Percentiles rank a stretch among this genome's conserved stretches.
phyloP scores from a whole-genome alignment of 2,888 invertebrate genomes.

The Hermaeophaga mercurialis region DNA sequence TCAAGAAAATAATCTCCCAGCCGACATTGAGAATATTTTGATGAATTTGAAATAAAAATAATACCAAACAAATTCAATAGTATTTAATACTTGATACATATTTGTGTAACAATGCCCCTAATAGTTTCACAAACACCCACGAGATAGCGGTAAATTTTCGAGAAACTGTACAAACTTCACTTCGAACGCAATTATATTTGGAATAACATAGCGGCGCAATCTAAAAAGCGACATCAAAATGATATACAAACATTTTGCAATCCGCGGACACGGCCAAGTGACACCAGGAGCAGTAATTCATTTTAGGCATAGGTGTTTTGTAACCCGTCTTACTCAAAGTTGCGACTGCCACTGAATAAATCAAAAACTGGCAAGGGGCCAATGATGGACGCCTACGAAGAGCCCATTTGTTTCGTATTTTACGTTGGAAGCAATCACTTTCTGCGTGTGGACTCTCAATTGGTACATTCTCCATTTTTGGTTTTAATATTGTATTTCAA shows the following conservation, averaged over 20 bases:
- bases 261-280: constrained; percentile 53
- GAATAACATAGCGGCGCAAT: constrained; percentile 47
- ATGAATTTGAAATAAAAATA: too few relatives aligned
- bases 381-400: constrained; percentile 40
- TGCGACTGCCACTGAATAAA: constrained; percentile 52
- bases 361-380: constrained; percentile 50
- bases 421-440: constrained; percentile 27
- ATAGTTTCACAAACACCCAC: constrained; percentile 20
- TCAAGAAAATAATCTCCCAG: too few relatives aligned
- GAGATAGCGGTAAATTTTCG: constrained; percentile 24
- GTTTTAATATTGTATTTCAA: too few relatives aligned
- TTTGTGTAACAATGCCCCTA: too few relatives aligned
- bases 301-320: constrained; percentile 52
- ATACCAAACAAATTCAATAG: too few relatives aligned
- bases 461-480: constrained; percentile 7
- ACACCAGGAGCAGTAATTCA: constrained; percentile 53
- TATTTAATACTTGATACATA: too few relatives aligned
- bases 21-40: too few relatives aligned
- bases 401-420: constrained; percentile 31
- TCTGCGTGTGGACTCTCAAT: constrained; percentile 16
- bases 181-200: constrained; percentile 51
- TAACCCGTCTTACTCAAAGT: constrained; percentile 50
- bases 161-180: constrained; percentile 18
- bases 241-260: constrained; percentile 55
- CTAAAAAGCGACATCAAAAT: constrained; percentile 51